Evolutionary conservation across 2,113 vertebrate genomes (phyloP), one percentile per base, ranked within the genome.

Genomic region (Barbus barbus): DNA sequence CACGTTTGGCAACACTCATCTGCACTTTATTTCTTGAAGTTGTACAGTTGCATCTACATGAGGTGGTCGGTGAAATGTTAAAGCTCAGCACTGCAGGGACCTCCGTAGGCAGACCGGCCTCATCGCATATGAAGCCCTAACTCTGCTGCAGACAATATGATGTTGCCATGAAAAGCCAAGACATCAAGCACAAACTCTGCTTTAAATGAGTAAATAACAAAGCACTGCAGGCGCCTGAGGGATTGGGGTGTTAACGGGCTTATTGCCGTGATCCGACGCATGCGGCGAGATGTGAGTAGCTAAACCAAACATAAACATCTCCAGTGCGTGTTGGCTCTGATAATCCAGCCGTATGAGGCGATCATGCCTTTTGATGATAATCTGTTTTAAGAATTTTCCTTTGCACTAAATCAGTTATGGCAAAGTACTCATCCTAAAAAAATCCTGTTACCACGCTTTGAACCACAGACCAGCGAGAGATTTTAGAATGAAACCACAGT

Each of bases 281-380:
- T 75, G 77, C 58, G 82, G 58, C 9, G 58, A 84, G 74, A 86
- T 86, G 51, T 83, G 58, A 75, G 69, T 77, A 18, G 44, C n/a
- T 81, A 85, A 89, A 88, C 85, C 89, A 86, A 89, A 89, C 73
- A 78, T 12, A 75, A 86, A 86, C 63, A 85, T 78, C 85, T 33
- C 69, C 78, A 88, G 77, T 46, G 79, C 80, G 61, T 31, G 38
- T 81, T 80, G 67, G 58, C 86, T 84, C 51, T 63, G 86, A 83
- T 81, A 86, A 71, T 80, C 53, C 31, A 7, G 28, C 36, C 18
- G 16, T 73, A 78, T 31, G 83, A 86, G 81, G 86, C 51, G 28
- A 85, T 53, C 74, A 31, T 41, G 72, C 44, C 81, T 82, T 78
- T 82, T 74, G 56, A 18, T 72, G 74, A 82, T 83, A 83, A 87